These are phyloP conservation scores for Egretta garzetta DNA, from an alignment of 2,113 vertebrate genomes.

Conservation along the genomic window DNA sequence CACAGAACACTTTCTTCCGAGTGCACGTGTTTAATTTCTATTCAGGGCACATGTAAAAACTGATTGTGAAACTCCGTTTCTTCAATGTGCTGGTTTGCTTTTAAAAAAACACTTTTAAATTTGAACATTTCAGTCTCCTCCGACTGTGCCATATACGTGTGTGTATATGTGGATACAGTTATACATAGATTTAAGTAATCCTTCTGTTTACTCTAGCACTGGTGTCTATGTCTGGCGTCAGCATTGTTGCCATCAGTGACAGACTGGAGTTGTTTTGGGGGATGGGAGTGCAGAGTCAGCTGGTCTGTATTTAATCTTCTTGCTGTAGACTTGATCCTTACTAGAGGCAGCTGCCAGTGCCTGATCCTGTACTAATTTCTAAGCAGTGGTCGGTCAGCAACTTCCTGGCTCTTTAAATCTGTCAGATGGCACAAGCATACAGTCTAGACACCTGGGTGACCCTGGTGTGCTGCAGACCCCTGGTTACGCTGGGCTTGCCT, in stretches of 20 bases:
- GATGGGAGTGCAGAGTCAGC: conserved; percentile 46
- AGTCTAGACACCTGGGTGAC: not conserved
- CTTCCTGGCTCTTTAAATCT: not conserved
- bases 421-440: not conserved
- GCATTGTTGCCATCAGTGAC: conserved; percentile 40
- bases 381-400: not conserved
- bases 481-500: rapidly evolving
- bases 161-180: not conserved
- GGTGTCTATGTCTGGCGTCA: conserved; percentile 54
- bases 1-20: not conserved
- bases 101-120: not conserved
- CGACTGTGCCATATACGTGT: not conserved
- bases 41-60: not conserved
- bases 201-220: conserved; percentile 37
- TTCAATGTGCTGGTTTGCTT: not conserved
- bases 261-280: conserved; percentile 54
- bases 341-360: conserved; percentile 36
- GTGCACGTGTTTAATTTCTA: not conserved
- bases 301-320: conserved; percentile 55
- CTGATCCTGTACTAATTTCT: conserved; percentile 34
- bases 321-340: conserved; percentile 31
- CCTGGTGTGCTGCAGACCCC: not conserved
- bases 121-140: not conserved
- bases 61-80: not conserved
- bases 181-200: conserved; percentile 60